phyloP scores from a whole-genome alignment of 2,888 invertebrate genomes.

The Hypselothyrea guttata region DNA sequence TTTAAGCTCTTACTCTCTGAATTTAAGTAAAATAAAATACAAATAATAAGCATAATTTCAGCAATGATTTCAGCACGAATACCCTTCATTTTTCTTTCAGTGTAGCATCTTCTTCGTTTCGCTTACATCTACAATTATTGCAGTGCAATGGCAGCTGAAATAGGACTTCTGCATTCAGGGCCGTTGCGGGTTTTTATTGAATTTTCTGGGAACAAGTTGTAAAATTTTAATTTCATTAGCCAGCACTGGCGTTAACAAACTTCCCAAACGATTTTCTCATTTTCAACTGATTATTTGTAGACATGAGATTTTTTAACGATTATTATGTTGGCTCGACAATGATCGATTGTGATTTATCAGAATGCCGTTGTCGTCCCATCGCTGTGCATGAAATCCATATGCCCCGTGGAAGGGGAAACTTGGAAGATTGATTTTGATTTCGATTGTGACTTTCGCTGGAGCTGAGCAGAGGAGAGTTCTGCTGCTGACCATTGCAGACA shows the following conservation, averaged over 20 bases:
- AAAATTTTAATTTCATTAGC: constrained; percentile 61
- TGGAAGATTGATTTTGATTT: constrained; percentile 65
- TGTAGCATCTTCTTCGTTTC: constrained; percentile 5
- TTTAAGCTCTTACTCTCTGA: too few relatives aligned
- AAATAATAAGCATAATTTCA: too few relatives aligned
- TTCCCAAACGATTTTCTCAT: constrained; percentile 23
- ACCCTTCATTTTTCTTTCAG: neutral
- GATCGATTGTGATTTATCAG: constrained; percentile 73
- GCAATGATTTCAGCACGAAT: too few relatives aligned
- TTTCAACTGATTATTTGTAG: constrained; percentile 27
- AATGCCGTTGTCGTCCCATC: constrained; percentile 45
- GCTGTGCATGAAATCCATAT: constrained; percentile 60
- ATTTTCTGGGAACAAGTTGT: constrained; percentile 54
- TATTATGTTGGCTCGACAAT: constrained; percentile 63
- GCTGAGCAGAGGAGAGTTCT: constrained; percentile 13
- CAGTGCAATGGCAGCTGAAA: constrained; percentile 62
- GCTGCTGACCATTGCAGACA: constrained; percentile 45
- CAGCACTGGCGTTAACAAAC: constrained; percentile 29
- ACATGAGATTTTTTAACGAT: constrained; percentile 31
- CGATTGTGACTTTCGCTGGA: constrained; percentile 35
- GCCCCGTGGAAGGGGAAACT: constrained; percentile 46
- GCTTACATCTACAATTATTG: constrained; percentile 52
- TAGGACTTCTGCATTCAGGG: constrained; percentile 22
- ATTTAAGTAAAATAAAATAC: too few relatives aligned
- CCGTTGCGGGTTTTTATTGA: constrained; percentile 37